Evolutionary conservation across 2,113 vertebrate genomes (phyloP), one percentile per base, ranked within the genome.

Genomic region (Nesoenas mayeri): DNA sequence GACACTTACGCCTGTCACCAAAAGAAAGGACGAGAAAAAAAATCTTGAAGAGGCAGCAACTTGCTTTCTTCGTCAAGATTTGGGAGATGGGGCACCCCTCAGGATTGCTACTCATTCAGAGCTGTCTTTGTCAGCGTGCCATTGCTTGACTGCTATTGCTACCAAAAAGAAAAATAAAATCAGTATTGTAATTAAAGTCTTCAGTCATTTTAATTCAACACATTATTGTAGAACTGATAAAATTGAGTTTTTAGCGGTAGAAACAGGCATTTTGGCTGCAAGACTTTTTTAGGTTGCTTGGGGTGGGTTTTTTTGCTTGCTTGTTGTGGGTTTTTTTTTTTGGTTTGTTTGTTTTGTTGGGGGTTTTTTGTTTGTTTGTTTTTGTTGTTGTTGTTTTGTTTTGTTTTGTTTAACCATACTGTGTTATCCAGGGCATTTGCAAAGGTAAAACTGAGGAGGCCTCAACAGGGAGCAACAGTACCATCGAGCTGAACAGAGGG

Each of bases 1-100:
- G 83, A 95, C 87, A 86, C 93, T 97, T 92, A 85, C 5, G 78
- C 87, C 72, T 91, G 95, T 91, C 96, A 95, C 93, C 93, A 82
- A 91, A 57, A 96, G 85, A 96, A 92, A 91, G 73, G 89, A 81
- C 78, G 86, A 48, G 58, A 85, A 71, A 85, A 91, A 71, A 84
- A 91, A 84, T 48, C 65, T 77, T 88, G 80, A 94, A 89, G 95
- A 80, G 84, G 83, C 38, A 89, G 67, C 66, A 85, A 90, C 67
- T 96, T 93, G 90, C 86, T 95, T 96, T 80, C 95, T 94, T 94
- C 50, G 19, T 92, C 91, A 29, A 73, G 73, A 66, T 75, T 8
- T 64, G 73, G 64, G 84, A 96, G 72, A 57, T 28, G 56, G 66
- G 65, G 64, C 18, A 79, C 29, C 72, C 66, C 79, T 79, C 58